These are phyloP conservation scores for Myotis brandtii DNA, from an alignment of 2,113 vertebrate genomes.

Conservation along the genomic window DNA sequence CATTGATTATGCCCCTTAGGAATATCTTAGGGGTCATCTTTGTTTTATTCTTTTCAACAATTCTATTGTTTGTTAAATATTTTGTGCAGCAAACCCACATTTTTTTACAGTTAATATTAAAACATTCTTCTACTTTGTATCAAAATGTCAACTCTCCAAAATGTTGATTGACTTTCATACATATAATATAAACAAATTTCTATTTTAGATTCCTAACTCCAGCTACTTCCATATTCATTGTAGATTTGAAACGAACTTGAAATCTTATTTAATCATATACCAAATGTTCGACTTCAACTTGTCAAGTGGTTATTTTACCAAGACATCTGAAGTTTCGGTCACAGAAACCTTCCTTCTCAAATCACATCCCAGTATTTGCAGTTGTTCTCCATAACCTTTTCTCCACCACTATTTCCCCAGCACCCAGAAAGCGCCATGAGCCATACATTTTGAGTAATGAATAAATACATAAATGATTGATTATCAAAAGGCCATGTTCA, in stretches of 20 bases:
- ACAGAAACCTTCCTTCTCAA: background rate
- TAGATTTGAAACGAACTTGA: constrained; percentile 9
- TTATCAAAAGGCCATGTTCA: background rate
- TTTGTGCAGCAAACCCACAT: background rate
- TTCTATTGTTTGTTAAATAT: constrained; percentile 8
- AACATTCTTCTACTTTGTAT: background rate
- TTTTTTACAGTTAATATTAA: constrained; percentile 12
- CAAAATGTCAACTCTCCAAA: background rate
- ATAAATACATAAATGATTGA: background rate
- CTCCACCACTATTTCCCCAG: background rate
- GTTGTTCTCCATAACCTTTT: background rate
- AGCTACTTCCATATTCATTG: background rate
- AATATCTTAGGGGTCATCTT: background rate
- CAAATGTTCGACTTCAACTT: constrained; percentile 24
- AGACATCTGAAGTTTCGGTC: background rate
- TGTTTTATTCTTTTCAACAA: background rate
- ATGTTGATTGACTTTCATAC: background rate
- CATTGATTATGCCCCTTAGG: background rate
- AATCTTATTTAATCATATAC: background rate
- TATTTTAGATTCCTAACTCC: constrained; percentile 10
- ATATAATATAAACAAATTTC: constrained; percentile 27
- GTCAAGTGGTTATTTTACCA: background rate
- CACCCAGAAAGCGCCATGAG: background rate
- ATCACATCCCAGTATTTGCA: background rate
- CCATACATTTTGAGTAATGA: background rate